Percentiles rank a stretch among this genome's conserved stretches.
Evolutionary conservation across 2,888 invertebrate species (phyloP).

Genomic region (Steinernema hermaphroditum): DNA sequence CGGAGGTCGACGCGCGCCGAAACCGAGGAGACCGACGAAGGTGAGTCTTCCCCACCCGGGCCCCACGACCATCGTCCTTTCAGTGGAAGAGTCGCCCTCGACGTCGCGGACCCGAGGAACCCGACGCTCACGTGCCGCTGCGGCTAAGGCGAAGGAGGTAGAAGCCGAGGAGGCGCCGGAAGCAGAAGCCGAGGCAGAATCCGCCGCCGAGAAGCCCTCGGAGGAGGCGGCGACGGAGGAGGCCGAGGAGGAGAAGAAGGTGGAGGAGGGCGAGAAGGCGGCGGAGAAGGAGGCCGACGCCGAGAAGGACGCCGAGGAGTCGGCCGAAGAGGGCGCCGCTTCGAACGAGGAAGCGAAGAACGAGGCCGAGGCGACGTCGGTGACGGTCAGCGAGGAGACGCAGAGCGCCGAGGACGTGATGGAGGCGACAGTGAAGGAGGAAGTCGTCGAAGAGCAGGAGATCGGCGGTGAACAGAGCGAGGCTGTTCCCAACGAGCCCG

Average conservation of each 20-base stretch:
- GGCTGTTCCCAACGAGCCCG: not conserved
- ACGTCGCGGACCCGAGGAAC: not conserved
- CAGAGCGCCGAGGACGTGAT: constrained; percentile 12
- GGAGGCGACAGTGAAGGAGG: not conserved
- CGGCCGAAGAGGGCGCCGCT: not conserved
- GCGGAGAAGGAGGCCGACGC: not conserved
- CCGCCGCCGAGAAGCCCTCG: not conserved
- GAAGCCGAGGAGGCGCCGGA: not conserved
- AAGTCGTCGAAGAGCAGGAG: constrained; percentile 5
- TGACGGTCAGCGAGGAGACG: constrained; percentile 2
- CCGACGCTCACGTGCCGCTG: not conserved
- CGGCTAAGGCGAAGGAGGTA: not conserved
- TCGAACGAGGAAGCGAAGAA: constrained; percentile 31
- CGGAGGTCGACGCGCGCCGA: constrained; percentile 6
- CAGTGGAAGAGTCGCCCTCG: constrained; percentile 6
- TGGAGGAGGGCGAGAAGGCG: not conserved
- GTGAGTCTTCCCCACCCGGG: too few species aligned
- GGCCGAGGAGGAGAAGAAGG: not conserved
- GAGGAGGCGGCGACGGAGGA: not conserved
- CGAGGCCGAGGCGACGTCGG: not conserved
- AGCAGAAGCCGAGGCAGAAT: not conserved
- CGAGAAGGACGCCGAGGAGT: not conserved
- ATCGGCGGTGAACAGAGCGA: constrained; percentile 4
- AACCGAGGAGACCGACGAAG: constrained; percentile 13
- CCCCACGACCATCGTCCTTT: too few species aligned